Base-by-base conservation (phyloP, 2,888 invertebrate species). In the Xanthostigma xanthostigma region DNA sequence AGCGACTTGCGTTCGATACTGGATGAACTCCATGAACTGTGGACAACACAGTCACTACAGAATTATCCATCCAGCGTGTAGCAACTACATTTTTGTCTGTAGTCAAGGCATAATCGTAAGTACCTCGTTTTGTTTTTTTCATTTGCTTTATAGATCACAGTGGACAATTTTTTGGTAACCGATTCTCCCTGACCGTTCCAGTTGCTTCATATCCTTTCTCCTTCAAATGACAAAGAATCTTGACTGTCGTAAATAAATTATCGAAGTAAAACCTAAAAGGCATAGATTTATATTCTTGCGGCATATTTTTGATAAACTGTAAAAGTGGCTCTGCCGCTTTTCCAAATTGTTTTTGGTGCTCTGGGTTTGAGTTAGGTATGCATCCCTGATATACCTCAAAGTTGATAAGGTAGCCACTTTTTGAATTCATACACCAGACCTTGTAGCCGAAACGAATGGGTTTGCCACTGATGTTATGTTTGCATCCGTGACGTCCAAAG, bases 201-300 rank as follows among this genome's bases (percentile, higher is more conserved):
- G 46, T 46, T 46, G 41, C 27, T 17, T 46, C 41, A 13, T 42
- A 43, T 42, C 41, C 41, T 34, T 13, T 36, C 14, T 46, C 41
- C 12, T 39, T 42, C 41, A 46, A 17, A 34, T 43, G 41, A 17
- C 34, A 17, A 12, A 39, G 17, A 13, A 46, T 11, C 40, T 46
- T 46, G 42, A 41, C 11, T 11, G 46, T 41, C 8, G 51, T 53
- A 41, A 53, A 53, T 46, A 51, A 43, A 46, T 52, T 50, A 41
- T 52, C 50, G 34, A 52, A 45, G 27, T 46, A 48, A 44, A 52
- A 46, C 17, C 39, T 38, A 36, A 49, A 46, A 41, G 45, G 37
- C 35, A 51, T n/a, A n/a, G n/a, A 38, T 40, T 10, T 13, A 14
- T 13, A 40, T 14, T 42, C 42, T 42, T 42, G n/a, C 34, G 42